Evolutionary conservation across 2,113 vertebrate species (phyloP).

Genomic region (Hydropotes inermis): DNA sequence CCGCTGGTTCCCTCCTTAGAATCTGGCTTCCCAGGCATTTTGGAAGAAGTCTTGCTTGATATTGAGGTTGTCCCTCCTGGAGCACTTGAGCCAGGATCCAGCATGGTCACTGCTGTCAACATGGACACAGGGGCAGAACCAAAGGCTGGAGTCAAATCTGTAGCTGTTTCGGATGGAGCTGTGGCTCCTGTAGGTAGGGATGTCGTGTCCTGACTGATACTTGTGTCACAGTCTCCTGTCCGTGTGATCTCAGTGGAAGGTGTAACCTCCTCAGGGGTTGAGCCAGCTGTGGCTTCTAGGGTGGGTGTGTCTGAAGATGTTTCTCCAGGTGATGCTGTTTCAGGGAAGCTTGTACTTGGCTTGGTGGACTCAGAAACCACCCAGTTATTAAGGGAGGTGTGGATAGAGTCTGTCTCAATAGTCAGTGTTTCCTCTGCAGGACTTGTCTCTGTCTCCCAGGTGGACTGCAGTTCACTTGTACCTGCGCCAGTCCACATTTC

Average conservation of each 20-base stretch:
- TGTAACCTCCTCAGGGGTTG: background rate
- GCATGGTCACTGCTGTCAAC: background rate
- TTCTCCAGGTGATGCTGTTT: background rate
- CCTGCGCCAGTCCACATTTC: background rate
- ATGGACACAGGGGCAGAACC: background rate
- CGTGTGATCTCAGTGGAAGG: background rate
- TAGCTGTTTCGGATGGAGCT: background rate
- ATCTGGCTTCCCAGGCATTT: background rate
- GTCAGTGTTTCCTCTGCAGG: background rate
- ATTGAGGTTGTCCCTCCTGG: background rate
- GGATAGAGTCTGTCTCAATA: background rate
- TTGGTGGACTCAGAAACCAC: background rate
- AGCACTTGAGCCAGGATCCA: background rate
- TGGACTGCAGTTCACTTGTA: background rate
- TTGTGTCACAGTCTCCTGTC: accelerated
- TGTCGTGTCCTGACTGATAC: background rate
- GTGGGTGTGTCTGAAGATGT: background rate
- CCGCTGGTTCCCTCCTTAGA: background rate
- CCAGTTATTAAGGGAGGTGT: accelerated
- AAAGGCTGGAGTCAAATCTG: accelerated
- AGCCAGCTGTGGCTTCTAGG: background rate
- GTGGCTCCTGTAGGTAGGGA: background rate
- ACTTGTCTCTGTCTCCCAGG: background rate
- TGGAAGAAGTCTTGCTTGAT: background rate
- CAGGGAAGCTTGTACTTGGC: background rate